Conservation (phyloP, 2,797 vertebrate genomes). For the Chaenodraco wilsoni region DNA sequence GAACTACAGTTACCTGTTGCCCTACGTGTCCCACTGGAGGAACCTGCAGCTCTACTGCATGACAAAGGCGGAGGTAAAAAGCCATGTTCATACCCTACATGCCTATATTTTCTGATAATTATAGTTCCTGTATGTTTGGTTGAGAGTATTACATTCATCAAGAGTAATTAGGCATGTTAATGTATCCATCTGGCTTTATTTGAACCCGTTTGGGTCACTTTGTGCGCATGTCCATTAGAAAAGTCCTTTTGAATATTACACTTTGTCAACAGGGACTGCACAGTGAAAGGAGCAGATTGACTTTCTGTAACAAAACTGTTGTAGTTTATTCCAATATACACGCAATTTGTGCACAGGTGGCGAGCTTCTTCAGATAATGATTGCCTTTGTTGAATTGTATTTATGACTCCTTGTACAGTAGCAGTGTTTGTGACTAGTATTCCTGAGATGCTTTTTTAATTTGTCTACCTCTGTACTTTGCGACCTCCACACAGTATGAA, state of each 20-base stretch:
- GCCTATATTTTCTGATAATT: background rate
- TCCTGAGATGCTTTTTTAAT: background rate
- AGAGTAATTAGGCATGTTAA: constrained; percentile 11
- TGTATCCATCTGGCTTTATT: background rate
- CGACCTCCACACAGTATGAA: constrained; percentile 88
- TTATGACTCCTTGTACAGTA: background rate
- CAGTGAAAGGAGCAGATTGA: background rate
- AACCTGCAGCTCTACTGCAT: constrained; percentile 97
- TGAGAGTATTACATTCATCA: background rate
- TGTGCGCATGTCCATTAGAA: background rate
- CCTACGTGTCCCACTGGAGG: constrained; percentile 94
- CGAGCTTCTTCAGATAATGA: background rate
- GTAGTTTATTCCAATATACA: background rate
- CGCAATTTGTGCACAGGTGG: background rate
- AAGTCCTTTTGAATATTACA: background rate
- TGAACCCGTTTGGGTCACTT: background rate
- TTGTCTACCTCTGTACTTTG: background rate
- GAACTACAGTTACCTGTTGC: constrained; percentile 92
- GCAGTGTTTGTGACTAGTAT: background rate
- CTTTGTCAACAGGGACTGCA: background rate
- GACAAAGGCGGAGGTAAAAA: constrained; percentile 90
- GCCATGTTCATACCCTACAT: background rate
- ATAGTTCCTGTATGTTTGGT: background rate
- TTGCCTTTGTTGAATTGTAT: background rate
- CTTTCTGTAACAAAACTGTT: background rate